phyloP scores from a whole-genome alignment of 2,888 invertebrate genomes.

The Apodemia hepburni region DNA sequence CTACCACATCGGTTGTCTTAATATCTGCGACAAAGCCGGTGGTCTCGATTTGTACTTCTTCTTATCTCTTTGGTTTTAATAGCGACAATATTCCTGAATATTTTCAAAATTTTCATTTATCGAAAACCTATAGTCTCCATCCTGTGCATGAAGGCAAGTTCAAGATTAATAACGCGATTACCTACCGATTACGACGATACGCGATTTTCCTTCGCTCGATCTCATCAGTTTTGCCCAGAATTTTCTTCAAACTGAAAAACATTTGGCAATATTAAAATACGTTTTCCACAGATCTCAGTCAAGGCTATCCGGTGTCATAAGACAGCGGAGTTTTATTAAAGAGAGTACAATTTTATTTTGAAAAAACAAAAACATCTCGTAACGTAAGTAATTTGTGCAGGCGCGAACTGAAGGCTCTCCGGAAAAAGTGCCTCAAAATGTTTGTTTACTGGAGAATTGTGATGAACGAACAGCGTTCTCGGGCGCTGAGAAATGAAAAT shows the following conservation, averaged over 20 bases:
- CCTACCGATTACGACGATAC: background rate
- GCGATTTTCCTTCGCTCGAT: background rate
- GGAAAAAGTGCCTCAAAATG: slow-evolving; percentile 6
- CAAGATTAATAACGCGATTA: too few relatives aligned
- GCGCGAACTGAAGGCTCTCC: slow-evolving; percentile 6
- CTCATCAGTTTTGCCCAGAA: background rate
- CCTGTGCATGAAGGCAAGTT: too few relatives aligned
- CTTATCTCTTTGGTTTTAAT: too few relatives aligned
- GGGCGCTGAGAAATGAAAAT: slow-evolving; percentile 7
- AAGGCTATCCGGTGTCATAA: background rate
- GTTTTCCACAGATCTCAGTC: background rate
- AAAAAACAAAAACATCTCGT: slow-evolving; percentile 13
- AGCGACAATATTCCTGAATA: too few relatives aligned
- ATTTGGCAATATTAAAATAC: background rate
- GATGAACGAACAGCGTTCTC: slow-evolving; percentile 5
- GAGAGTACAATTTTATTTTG: slow-evolving; percentile 12
- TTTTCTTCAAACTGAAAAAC: background rate
- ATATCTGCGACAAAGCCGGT: too few relatives aligned
- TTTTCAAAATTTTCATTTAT: too few relatives aligned
- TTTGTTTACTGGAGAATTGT: slow-evolving; percentile 6
- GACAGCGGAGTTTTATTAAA: slow-evolving; percentile 5
- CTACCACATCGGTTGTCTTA: too few relatives aligned
- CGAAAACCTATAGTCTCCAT: too few relatives aligned
- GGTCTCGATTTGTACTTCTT: too few relatives aligned
- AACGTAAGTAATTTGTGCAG: slow-evolving; percentile 12